Base-by-base conservation (phyloP, 2,888 invertebrate species). In the Branchellion lobata region DNA sequence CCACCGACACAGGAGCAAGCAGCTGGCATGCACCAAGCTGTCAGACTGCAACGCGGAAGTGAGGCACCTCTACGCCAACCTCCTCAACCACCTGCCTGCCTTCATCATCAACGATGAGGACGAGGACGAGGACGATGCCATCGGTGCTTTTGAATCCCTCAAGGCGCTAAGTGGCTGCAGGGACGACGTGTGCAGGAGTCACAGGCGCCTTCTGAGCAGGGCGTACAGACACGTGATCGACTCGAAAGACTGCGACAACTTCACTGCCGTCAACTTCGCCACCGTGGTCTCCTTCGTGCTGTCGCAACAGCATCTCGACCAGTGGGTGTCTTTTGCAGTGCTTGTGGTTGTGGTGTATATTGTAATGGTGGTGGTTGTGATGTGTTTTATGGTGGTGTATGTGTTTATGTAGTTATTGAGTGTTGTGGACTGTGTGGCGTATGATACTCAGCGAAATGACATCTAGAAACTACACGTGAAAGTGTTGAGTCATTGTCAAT, bases 231-330 rank as follows among this genome's bases (percentile, higher is more conserved):
- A 65, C 34, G 27, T 77, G 14, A 77, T 77, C 61, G 29, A 31
- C 21, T 27, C n/a, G 8, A 40, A 77, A 5, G 65, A n/a, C 18
- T 18, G 34, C 1, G 77, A 33, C n/a, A 65, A 53, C 33, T 77
- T 29, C 65, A 34, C 31, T 65, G 34, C 24, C 33, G 34, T 77
- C 33, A 77, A 77, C 61, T 77, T 77, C 34, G 77, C 40, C 65
- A 65, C 21, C 33, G 36, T 61, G 61, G 53, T 65, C 21, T 51
- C 65, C 24, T 77, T 77, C 36, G 33, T 77, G n/a, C 61, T 77
- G 31, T 33, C 40, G 8, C 40, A 75, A 29, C 27, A 29, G n/a
- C n/a, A 29, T 21, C 51, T 75, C n/a, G 29, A 29, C 51, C 27
- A 51, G 71, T 69, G 8, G 14, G 33, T 65, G n/a, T n/a, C n/a